Conservation (phyloP, 2,888 invertebrate species). For the Pharmacophagus antenor region DNA sequence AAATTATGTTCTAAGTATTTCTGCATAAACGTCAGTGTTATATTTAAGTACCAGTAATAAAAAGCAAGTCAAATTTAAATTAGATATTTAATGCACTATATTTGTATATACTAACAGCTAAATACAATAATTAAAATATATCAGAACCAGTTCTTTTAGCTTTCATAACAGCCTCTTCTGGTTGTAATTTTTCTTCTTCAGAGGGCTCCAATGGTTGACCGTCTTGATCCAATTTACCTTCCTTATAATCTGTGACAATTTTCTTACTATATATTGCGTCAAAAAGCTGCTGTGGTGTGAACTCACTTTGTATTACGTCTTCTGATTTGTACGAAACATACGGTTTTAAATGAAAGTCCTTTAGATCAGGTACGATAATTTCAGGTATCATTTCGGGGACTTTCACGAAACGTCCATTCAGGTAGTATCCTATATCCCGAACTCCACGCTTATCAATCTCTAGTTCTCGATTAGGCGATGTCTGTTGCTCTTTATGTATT, state of each 20-base stretch:
- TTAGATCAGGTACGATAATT: constrained; percentile 94
- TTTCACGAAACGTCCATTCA: constrained; percentile 79
- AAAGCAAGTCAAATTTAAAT: neutral
- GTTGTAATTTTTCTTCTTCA: constrained; percentile 84
- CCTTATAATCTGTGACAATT: constrained; percentile 87
- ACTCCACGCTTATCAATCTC: constrained; percentile 87
- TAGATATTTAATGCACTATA: constrained; percentile 8
- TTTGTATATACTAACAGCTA: constrained; percentile 16
- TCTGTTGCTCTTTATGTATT: constrained; percentile 82
- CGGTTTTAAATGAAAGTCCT: constrained; percentile 91
- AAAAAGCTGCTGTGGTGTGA: constrained; percentile 91
- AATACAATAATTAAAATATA: constrained; percentile 79
- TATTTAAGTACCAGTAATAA: no score
- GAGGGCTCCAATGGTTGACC: constrained; percentile 87
- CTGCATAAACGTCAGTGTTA: no score
- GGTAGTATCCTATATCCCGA: constrained; percentile 81
- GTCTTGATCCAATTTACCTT: constrained; percentile 84
- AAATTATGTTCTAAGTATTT: no score
- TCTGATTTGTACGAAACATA: constrained; percentile 94
- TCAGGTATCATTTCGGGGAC: constrained; percentile 96
- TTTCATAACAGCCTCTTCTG: constrained; percentile 85
- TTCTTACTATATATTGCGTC: constrained; percentile 89
- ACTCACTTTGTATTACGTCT: constrained; percentile 88
- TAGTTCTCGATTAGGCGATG: constrained; percentile 82
- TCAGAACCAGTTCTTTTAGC: constrained; percentile 91